phyloP scores from a whole-genome alignment of 2,888 invertebrate genomes.

The Acrocyrtus sp. region DNA sequence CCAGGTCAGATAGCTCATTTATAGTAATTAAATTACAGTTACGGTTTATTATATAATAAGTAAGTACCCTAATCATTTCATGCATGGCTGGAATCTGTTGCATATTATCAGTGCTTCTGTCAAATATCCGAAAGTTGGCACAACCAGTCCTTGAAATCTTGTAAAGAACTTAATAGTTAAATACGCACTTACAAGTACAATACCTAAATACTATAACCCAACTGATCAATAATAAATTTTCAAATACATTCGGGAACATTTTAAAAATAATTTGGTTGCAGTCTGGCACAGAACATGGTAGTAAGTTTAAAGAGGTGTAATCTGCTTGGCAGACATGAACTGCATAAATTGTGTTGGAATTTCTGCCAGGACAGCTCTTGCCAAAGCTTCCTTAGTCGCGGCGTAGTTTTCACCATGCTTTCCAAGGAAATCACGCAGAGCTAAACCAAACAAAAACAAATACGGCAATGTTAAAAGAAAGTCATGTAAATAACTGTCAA shows the following conservation, averaged over 20 bases:
- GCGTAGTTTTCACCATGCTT: constrained; percentile 49
- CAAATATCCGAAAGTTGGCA: too few relatives aligned
- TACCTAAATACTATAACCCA: neutral
- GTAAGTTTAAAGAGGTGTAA: constrained; percentile 43
- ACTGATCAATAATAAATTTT: neutral
- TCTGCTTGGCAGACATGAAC: constrained; percentile 66
- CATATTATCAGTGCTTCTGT: too few relatives aligned
- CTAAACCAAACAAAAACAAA: too few relatives aligned
- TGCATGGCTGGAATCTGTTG: too few relatives aligned
- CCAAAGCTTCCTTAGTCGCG: constrained; percentile 65
- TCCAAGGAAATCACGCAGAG: constrained; percentile 53
- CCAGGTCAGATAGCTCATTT: too few relatives aligned
- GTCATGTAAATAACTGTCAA: too few relatives aligned
- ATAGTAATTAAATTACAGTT: too few relatives aligned
- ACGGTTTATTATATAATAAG: too few relatives aligned
- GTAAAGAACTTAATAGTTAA: neutral
- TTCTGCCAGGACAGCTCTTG: constrained; percentile 72
- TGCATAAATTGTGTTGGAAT: constrained; percentile 69
- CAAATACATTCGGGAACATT: neutral
- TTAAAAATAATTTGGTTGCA: neutral
- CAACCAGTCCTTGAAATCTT: too few relatives aligned
- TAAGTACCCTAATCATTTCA: too few relatives aligned
- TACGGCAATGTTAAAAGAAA: too few relatives aligned
- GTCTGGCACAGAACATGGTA: neutral
- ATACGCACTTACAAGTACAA: neutral